Conservation (phyloP, 2,888 invertebrate genomes). For the Stenchaetothrips biformis region DNA sequence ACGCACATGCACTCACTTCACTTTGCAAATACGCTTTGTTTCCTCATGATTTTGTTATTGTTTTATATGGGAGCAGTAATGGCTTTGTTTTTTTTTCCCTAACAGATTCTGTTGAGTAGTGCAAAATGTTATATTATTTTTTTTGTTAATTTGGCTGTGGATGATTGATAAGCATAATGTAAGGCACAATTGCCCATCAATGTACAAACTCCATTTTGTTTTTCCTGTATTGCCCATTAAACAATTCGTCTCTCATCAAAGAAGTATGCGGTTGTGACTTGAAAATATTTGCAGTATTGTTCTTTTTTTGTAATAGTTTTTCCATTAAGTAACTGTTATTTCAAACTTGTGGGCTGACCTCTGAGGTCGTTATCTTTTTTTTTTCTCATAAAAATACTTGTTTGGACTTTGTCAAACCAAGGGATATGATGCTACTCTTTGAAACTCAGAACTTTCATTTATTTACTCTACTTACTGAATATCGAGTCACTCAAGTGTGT, state of each 20-base stretch:
- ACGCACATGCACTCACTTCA: background rate
- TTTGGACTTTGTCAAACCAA: background rate
- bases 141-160: constrained; percentile 14
- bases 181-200: background rate
- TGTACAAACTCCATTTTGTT: background rate
- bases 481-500: too few relatives aligned
- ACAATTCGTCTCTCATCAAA: background rate
- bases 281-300: constrained; percentile 9
- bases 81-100: background rate
- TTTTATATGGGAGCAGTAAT: background rate
- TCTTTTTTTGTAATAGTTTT: background rate
- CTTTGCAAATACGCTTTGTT: too few relatives aligned
- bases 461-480: too few relatives aligned
- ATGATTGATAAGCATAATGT: background rate
- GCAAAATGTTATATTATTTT: background rate
- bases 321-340: background rate
- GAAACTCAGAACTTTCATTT: too few relatives aligned
- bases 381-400: background rate
- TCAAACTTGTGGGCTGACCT: background rate
- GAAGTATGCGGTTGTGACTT: background rate
- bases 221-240: background rate
- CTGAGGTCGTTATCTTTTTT: background rate
- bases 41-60: background rate
- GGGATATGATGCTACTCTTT: too few relatives aligned
- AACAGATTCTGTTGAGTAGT: background rate